phyloP scores from a whole-genome alignment of 2,888 invertebrate species.

The Drosophila demipolita region DNA sequence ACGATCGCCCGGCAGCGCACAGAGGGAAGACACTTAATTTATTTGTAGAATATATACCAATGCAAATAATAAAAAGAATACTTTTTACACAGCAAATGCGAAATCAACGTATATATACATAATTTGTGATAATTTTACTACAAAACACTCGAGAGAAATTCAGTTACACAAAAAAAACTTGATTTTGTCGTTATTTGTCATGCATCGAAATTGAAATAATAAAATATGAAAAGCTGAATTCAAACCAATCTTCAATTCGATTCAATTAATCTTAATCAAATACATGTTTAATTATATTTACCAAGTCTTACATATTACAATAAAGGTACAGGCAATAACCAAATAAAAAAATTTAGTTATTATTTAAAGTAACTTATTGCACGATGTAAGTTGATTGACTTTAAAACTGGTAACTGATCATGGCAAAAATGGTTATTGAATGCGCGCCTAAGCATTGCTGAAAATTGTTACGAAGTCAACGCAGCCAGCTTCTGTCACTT shows the following conservation, averaged over 20 bases:
- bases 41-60: slow-evolving; percentile 53
- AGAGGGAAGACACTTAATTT: slow-evolving; percentile 55
- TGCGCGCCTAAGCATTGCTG: slow-evolving; percentile 12
- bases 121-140: slow-evolving; percentile 74
- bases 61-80: slow-evolving; percentile 56
- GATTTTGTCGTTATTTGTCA: slow-evolving; percentile 31
- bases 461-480: not conserved
- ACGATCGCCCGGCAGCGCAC: slow-evolving; percentile 22
- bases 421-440: not conserved
- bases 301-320: slow-evolving; percentile 31
- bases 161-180: slow-evolving; percentile 30
- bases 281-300: slow-evolving; percentile 23
- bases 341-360: not conserved
- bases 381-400: not conserved
- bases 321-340: slow-evolving; percentile 42
- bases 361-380: not conserved
- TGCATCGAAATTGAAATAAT: slow-evolving; percentile 58
- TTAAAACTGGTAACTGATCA: not conserved
- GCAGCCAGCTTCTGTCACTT: slow-evolving; percentile 7
- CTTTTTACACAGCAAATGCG: slow-evolving; percentile 49
- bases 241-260: slow-evolving; percentile 11
- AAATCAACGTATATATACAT: slow-evolving; percentile 58
- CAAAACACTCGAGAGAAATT: slow-evolving; percentile 47
- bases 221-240: slow-evolving; percentile 54
- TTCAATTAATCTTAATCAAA: slow-evolving; percentile 14